Evolutionary conservation across 2,888 invertebrate species (phyloP), one percentile per base, ranked within the genome.

Genomic region (Phengaris alcon): DNA sequence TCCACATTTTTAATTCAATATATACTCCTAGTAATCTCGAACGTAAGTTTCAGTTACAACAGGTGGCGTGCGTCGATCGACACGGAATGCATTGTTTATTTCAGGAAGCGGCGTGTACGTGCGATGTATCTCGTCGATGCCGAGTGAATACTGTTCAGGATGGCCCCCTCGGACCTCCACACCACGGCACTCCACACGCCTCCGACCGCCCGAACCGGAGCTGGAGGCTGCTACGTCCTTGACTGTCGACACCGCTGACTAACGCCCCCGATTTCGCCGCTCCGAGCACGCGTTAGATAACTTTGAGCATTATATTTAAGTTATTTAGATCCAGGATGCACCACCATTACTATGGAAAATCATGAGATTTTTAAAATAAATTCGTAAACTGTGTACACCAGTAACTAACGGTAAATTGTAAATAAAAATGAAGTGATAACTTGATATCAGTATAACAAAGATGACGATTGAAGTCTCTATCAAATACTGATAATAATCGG

Each of bases 141-240:
- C 85, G 84, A 83, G 83, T 82, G 82, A 90, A 83, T 82, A 81
- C 80, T 79, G 82, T 44, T 51, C 13, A 35, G 72, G 51, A 51
- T 70, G 70, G 70, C 54, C 51, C 51, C 51, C 52, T 44, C 72
- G 35, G 35, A 13, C 22, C 52, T 70, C 80, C 81, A 79, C 80
- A 44, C 79, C 76, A 74, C 79, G 77, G 77, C 79, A 75, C 79
- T 81, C 78, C 79, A 82, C 80, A 80, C 80, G 79, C 79, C 78
- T 75, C 57, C 78, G 80, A 79, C 81, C 73, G 69, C 74, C 74
- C 74, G 57, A 74, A 76, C 77, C 69, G 85, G 87, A 89, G 89
- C 76, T 68, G 85, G 87, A 89, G 90, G 88, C 90, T 91, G 90
- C 84, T 86, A 80, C 82, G 89, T 84, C 90, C 90, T 90, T 90